A percentile compares a stretch with the other conserved stretches of the same genome.
Evolutionary conservation across 2,888 invertebrate species (phyloP).

Genomic region (Nysson spinosus): DNA sequence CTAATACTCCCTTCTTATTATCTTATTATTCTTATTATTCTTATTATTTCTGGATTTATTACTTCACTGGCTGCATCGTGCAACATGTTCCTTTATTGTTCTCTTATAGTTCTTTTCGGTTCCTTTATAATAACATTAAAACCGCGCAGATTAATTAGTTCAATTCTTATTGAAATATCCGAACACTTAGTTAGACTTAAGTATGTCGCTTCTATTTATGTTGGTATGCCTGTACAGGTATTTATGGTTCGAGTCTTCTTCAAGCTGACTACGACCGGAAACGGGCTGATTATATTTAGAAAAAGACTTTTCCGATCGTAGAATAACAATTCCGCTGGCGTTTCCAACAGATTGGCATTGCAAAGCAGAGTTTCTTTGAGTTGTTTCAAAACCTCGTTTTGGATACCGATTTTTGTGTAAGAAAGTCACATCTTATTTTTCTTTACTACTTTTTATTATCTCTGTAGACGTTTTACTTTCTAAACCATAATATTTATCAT

Average conservation of each 20-base stretch:
- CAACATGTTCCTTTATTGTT: neutral
- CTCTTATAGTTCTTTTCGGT: neutral
- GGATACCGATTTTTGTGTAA: neutral
- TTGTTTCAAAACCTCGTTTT: constrained; percentile 7
- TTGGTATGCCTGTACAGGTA: constrained; percentile 35
- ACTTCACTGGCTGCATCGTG: too few species aligned
- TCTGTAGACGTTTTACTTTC: too few species aligned
- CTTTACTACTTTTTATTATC: too few species aligned
- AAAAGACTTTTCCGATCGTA: constrained; percentile 55
- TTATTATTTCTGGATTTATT: too few species aligned
- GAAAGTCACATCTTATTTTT: neutral
- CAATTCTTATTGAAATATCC: neutral
- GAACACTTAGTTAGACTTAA: neutral
- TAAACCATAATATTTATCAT: too few species aligned
- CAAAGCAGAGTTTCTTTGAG: constrained; percentile 39
- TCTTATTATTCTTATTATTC: too few species aligned
- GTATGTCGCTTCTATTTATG: constrained; percentile 29
- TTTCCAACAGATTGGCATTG: constrained; percentile 28
- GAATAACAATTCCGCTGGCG: constrained; percentile 43
- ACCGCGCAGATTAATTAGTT: too few species aligned
- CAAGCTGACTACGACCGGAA: constrained; percentile 58
- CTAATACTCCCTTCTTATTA: constrained; percentile 15
- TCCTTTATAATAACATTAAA: neutral
- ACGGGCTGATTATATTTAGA: constrained; percentile 67
- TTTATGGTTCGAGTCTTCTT: constrained; percentile 54